Evolutionary conservation across 1,140 invertebrate genomes (phyloP).

Genomic region (Cyrtorhinus lividipennis): DNA sequence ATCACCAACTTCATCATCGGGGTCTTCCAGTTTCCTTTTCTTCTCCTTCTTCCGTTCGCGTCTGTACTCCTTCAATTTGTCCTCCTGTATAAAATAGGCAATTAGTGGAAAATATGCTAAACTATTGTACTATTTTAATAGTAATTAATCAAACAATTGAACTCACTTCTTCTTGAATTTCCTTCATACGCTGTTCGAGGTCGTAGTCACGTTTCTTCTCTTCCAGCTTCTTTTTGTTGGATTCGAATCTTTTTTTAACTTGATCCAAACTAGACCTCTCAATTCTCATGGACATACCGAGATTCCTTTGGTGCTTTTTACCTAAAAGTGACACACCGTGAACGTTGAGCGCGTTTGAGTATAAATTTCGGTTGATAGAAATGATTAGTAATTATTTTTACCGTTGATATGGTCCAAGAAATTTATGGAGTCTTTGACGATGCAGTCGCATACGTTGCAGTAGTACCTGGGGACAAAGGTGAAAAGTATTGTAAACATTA

Average conservation of each 20-base stretch:
- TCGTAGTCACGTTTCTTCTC: conserved; percentile 96
- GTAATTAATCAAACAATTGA: no score
- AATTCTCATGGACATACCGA: conserved; percentile 99
- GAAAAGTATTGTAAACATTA: conserved; percentile 10
- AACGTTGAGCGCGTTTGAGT: background rate
- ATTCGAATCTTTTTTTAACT: conserved; percentile 84
- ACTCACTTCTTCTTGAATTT: conserved; percentile 79
- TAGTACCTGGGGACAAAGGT: conserved; percentile 76
- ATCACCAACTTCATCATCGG: conserved; percentile 39
- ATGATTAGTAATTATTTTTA: background rate
- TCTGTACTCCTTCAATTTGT: conserved; percentile 81
- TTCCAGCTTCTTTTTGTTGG: conserved; percentile 87
- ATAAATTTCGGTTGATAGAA: background rate
- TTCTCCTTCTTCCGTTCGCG: conserved; percentile 81
- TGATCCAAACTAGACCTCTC: conserved; percentile 91
- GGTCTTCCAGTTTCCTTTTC: conserved; percentile 67
- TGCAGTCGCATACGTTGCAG: conserved; percentile 99
- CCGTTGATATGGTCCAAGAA: conserved; percentile 99
- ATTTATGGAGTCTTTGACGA: conserved; percentile 99
- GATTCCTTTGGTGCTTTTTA: conserved; percentile 68
- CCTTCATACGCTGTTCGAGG: conserved; percentile 74
- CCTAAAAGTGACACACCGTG: conserved; percentile 6
- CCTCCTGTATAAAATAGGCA: no score
- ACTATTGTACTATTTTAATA: no score
- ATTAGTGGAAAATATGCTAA: no score